A percentile compares a stretch with the other conserved stretches of the same genome.
Conservation (phyloP, 2,113 vertebrate genomes). For the Rattus norvegicus region DNA sequence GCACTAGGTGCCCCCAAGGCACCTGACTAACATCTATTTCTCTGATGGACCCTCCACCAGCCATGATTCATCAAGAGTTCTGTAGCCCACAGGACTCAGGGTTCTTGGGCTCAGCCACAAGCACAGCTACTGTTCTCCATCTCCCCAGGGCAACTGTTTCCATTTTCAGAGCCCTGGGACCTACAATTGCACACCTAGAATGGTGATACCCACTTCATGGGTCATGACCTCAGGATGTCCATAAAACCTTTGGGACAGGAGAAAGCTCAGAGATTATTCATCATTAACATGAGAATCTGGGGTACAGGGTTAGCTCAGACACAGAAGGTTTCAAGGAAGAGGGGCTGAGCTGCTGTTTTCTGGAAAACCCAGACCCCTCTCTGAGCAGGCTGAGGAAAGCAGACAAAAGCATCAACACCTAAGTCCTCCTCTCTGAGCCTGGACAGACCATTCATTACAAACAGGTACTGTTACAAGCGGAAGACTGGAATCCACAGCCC, state of each 20-base stretch:
- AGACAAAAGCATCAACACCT: conserved; percentile 20
- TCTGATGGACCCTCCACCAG: not conserved
- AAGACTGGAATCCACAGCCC: conserved; percentile 7
- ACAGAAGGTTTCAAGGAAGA: not conserved
- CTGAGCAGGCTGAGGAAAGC: conserved; percentile 43
- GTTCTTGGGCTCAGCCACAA: not conserved
- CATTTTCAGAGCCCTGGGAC: not conserved
- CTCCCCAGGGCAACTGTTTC: not conserved
- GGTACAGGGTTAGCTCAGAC: not conserved
- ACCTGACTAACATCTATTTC: not conserved
- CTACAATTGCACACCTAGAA: not conserved
- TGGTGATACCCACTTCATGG: not conserved
- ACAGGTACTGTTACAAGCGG: conserved; percentile 69
- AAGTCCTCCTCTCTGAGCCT: conserved; percentile 26
- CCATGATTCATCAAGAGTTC: not conserved
- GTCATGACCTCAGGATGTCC: not conserved
- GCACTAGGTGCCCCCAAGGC: not conserved
- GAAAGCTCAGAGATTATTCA: not conserved
- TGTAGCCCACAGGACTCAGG: not conserved
- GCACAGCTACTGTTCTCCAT: not conserved
- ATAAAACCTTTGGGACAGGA: not conserved
- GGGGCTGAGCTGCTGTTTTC: not conserved
- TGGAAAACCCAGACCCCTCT: not conserved
- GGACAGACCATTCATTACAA: conserved; percentile 60
- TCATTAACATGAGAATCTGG: not conserved